Base-by-base conservation (phyloP, 2,888 invertebrate genomes). In the Uloborus plumipes region DNA sequence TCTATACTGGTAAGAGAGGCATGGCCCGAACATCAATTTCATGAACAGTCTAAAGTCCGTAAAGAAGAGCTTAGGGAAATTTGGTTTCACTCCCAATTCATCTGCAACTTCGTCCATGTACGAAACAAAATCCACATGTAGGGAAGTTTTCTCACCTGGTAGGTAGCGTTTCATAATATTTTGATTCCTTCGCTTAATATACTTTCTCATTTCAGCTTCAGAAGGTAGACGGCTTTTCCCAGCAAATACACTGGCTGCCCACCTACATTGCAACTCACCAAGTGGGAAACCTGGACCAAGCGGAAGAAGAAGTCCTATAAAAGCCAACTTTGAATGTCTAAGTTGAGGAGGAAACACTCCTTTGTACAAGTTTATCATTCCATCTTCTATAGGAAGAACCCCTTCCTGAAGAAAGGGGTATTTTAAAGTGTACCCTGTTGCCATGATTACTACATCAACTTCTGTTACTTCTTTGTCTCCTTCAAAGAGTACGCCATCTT, bases 51-150 rank as follows among this genome's bases (percentile, higher is more conserved):
- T 13, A 0, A 86, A 85, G 70, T 88, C 88, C 18, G 88, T 85
- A 20, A 88, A 61, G 50, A 86, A 73, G 14, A 86, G 85, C 85
- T 87, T 87, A 87, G 87, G 71, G 22, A 89, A 62, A 81, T 89
- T 86, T 0, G 90, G 90, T 78, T 87, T 87, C 78, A 88, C 89
- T 18, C 90, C 90, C 50, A 88, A 85, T 6, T 89, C 53, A n/a
- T 86, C 85, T 7, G 90, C 90, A 76, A 91, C 84, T 66, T 89
- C 89, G 85, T 90, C 90, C 89, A 90, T 89, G 85, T 88, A 90
- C 14, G 39, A 55, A 0, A 88, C 73, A 74, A 84, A 88, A 64
- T 88, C 88, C 15, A 77, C 77, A 0, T 64, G 31, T 1, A 76
- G 7, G 0, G 64, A 67, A 20, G 47, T 18, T n/a, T 73, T 76